These are phyloP conservation scores for Charanyca ferruginea DNA, from an alignment of 2,888 invertebrate genomes.

Conservation along the genomic window DNA sequence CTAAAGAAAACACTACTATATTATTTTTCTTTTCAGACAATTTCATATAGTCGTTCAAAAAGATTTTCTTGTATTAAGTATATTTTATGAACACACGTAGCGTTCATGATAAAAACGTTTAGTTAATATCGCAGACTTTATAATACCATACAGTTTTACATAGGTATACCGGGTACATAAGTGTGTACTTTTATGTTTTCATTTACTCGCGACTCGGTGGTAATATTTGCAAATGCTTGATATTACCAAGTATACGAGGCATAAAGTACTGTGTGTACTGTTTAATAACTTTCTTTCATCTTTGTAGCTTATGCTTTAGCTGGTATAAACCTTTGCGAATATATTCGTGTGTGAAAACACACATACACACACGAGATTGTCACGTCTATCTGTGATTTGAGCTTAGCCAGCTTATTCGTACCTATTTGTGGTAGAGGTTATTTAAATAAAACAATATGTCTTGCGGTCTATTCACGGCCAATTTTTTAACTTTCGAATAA, in stretches of 20 bases:
- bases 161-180: neutral
- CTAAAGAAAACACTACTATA: neutral
- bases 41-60: neutral
- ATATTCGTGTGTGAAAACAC: conserved; percentile 3
- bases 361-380: no score
- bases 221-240: conserved; percentile 45
- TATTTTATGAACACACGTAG: neutral
- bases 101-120: conserved; percentile 23
- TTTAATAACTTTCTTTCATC: conserved; percentile 42
- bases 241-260: conserved; percentile 30
- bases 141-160: conserved; percentile 12
- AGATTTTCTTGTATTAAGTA: conserved; percentile 3
- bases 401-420: neutral
- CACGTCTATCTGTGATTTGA: neutral
- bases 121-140: neutral
- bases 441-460: neutral
- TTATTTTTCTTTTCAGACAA: neutral
- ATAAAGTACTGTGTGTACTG: conserved; percentile 18
- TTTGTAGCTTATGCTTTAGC: conserved; percentile 13
- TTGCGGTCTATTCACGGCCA: neutral
- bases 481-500: neutral
- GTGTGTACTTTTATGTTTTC: conserved; percentile 33
- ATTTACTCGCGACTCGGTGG: conserved; percentile 31
- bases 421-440: neutral
- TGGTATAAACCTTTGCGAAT: conserved; percentile 10